Evolutionary conservation across 2,113 vertebrate species (phyloP).

Genomic region (Acanthochromis polyacanthus): DNA sequence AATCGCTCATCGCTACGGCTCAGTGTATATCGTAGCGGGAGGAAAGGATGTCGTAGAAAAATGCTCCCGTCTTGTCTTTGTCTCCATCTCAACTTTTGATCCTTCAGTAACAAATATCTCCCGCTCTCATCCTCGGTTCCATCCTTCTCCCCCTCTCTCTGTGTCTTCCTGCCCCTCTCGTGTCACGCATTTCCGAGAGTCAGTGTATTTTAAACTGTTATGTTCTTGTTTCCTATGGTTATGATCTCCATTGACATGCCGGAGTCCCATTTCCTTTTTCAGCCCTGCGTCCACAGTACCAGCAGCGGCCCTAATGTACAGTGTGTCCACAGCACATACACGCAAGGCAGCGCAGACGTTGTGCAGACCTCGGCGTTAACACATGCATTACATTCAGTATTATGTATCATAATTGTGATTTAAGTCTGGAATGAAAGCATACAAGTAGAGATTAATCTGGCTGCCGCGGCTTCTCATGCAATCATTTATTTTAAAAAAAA

Average conservation of each 20-base stretch:
- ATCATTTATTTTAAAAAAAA: constrained; percentile 51
- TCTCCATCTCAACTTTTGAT: constrained; percentile 56
- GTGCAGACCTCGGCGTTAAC: constrained; percentile 70
- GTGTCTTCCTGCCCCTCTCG: constrained; percentile 62
- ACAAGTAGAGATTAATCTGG: constrained; percentile 60
- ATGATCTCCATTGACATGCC: constrained; percentile 75
- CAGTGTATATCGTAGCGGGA: constrained; percentile 7
- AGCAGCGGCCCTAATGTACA: constrained; percentile 57
- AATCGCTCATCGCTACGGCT: constrained; percentile 39
- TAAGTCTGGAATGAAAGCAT: constrained; percentile 66
- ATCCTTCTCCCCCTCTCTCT: constrained; percentile 23
- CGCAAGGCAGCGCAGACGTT: constrained; percentile 60
- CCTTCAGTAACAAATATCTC: constrained; percentile 45
- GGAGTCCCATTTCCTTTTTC: constrained; percentile 78
- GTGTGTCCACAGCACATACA: constrained; percentile 55
- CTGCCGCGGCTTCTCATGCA: constrained; percentile 53
- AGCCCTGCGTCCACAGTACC: constrained; percentile 51
- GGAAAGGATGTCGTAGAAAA: constrained; percentile 47
- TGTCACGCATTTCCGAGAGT: constrained; percentile 70
- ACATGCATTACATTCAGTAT: constrained; percentile 75
- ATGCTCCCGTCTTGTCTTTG: constrained; percentile 53
- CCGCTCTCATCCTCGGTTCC: constrained; percentile 29
- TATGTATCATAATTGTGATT: constrained; percentile 81
- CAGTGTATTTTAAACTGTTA: constrained; percentile 79
- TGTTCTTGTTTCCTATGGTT: constrained; percentile 79